Evolutionary conservation across 1,140 invertebrate genomes (phyloP), one percentile per base, ranked within the genome.

Genomic region (Plodia interpunctella): DNA sequence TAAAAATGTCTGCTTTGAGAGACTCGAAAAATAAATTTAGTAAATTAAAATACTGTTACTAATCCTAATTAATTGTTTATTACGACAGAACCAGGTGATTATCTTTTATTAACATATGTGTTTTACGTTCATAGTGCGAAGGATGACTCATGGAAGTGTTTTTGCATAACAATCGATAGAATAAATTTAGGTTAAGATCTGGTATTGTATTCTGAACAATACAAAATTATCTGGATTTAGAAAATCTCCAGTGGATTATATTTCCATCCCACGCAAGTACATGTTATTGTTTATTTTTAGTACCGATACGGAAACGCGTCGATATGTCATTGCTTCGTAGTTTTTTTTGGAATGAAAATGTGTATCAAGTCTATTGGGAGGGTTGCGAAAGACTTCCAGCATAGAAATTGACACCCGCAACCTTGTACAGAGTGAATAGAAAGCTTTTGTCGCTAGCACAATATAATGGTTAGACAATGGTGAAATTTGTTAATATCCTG

Each of bases 101-200:
- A 78, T 73, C 21, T 57, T 15, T 50, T 67, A 63, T 25, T 64
- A 61, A 60, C 49, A 50, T 56, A 55, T 68, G 15, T 72, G 69
- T 55, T 70, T 72, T 80, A 64, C 57, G 63, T 64, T 65, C 56
- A 62, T 59, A 77, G 70, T 78, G 60, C 65, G 38, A 58, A 66
- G 56, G 68, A 81, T 83, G 76, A 86, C 61, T 80, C 78, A 81
- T 78, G 57, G 68, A 59, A 70, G 78, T 89, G 83, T 85, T 87
- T 88, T 87, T 87, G 87, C 84, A 87, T 87, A 89, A 87, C 83
- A 89, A 89, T 89, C 82, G 80, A 89, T 88, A 79, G 78, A 81
- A 77, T 72, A 79, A 81, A 87, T 87, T 85, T 87, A 87, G 84
- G 87, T 87, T 89, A 87, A 89, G 83, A 89, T 89, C 77, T 87